Conservation (phyloP, 2,888 invertebrate species). For the Caenorhabditis afra region DNA sequence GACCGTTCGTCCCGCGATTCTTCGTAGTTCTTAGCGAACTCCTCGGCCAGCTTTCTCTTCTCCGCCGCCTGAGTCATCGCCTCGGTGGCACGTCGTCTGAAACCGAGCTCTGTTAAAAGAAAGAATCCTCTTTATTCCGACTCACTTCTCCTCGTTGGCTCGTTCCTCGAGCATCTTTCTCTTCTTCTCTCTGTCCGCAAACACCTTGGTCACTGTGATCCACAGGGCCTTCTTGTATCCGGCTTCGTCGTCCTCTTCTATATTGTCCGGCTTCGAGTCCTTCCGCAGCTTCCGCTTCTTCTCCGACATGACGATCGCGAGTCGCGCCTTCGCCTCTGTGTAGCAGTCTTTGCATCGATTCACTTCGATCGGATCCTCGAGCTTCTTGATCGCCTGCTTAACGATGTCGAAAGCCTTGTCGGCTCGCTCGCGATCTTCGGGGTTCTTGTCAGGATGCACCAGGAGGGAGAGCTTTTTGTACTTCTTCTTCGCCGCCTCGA, state of each 20-base stretch:
- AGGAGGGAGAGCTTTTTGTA: constrained; percentile 94
- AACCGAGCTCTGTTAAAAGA: constrained; percentile 18
- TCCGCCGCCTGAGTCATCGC: constrained; percentile 94
- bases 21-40: constrained; percentile 99
- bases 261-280: constrained; percentile 84
- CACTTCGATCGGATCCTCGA: constrained; percentile 94
- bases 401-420: constrained; percentile 87
- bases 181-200: constrained; percentile 93
- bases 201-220: constrained; percentile 83
- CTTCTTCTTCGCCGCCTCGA: constrained; percentile 96
- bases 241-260: constrained; percentile 78
- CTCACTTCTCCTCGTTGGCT: constrained; percentile 89
- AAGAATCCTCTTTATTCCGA: background rate
- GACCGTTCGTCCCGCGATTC: constrained; percentile 79
- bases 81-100: constrained; percentile 87
- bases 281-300: constrained; percentile 93
- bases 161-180: constrained; percentile 90
- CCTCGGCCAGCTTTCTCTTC: constrained; percentile 90
- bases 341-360: constrained; percentile 96
- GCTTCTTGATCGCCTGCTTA: constrained; percentile 84
- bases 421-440: constrained; percentile 94
- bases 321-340: constrained; percentile 95
- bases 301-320: constrained; percentile 93
- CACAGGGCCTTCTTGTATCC: constrained; percentile 77
- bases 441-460: constrained; percentile 99